Percentiles rank a stretch among this genome's conserved stretches.
phyloP scores from a whole-genome alignment of 2,113 vertebrate genomes.

The Columbina picui region DNA sequence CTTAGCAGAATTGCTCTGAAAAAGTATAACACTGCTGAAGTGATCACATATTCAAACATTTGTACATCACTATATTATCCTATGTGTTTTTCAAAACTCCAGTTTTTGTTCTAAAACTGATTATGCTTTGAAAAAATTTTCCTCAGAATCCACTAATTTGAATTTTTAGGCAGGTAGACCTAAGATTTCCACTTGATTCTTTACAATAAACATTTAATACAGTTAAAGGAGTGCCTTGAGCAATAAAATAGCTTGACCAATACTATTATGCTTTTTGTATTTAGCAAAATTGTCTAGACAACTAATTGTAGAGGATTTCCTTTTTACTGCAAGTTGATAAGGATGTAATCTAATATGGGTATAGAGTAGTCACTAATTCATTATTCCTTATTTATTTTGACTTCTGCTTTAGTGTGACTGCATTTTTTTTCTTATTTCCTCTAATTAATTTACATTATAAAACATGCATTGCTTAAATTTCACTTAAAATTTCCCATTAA shows the following conservation, averaged over 20 bases:
- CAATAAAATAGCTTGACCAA: background rate
- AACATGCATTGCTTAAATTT: background rate
- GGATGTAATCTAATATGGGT: background rate
- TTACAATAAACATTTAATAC: background rate
- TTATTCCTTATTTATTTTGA: background rate
- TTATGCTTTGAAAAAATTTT: background rate
- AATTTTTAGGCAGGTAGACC: background rate
- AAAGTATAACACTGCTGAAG: background rate
- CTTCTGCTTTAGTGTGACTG: background rate
- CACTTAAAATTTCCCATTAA: background rate
- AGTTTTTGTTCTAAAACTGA: background rate
- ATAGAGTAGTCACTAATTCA: background rate
- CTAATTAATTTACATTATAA: background rate
- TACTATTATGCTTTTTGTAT: background rate
- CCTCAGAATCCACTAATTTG: background rate
- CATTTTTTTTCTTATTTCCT: background rate
- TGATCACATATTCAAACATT: background rate
- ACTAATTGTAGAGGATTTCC: background rate
- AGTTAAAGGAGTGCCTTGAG: background rate
- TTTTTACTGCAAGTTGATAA: background rate
- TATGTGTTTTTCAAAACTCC: background rate
- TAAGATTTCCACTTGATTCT: background rate
- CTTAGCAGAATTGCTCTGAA: background rate
- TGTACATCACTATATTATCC: background rate
- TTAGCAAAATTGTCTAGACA: background rate